Evolutionary conservation across 2,797 vertebrate genomes (phyloP), one percentile per base, ranked within the genome.

Genomic region (Eospalax fontanierii): DNA sequence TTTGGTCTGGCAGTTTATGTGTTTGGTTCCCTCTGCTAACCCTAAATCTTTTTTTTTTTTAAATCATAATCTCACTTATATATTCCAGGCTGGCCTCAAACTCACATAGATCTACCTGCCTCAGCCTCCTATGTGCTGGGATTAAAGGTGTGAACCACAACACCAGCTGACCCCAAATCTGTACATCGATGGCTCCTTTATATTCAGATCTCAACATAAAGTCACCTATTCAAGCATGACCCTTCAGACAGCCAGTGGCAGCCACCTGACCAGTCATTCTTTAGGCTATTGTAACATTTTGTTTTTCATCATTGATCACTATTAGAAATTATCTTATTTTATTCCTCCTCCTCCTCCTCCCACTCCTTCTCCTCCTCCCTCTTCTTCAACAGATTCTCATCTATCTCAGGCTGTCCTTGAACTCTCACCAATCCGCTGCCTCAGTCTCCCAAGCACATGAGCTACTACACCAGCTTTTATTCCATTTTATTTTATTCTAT

Each of bases 401-500:
- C n/a, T n/a, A 12, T 15, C 14, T 7, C 68, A n/a, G 76, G 76
- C n/a, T 59, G 14, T 59, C n/a, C n/a, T 22, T 59, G 54, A 35
- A 26, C 14, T 54, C n/a, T 35, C 21, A 70, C 22, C 35, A 38
- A 85, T 54, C 46, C 40, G 71, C 66, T 10, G 40, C 24, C 50
- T 16, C 59, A 24, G 30, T n/a, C 14, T 15, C 16, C 59, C 59
- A 22, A 59, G 59, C 14, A 59, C 14, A 59, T 59, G 59, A 59
- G 59, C 59, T 59, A 59, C 59, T 15, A 16, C 15, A 73, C n/a
- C 22, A 85, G 68, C 38, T 73, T 59, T 86, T 59, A 59, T 15
- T 79, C 33, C 21, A 63, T 82, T 70, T 82, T 70, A 90, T 75
- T n/a, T 89, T 86, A 78, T 79, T 57, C 80, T 91, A 7, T 46